Evolutionary conservation across 2,797 vertebrate species (phyloP), one percentile per base, ranked within the genome.

Genomic region (Falco rusticolus): DNA sequence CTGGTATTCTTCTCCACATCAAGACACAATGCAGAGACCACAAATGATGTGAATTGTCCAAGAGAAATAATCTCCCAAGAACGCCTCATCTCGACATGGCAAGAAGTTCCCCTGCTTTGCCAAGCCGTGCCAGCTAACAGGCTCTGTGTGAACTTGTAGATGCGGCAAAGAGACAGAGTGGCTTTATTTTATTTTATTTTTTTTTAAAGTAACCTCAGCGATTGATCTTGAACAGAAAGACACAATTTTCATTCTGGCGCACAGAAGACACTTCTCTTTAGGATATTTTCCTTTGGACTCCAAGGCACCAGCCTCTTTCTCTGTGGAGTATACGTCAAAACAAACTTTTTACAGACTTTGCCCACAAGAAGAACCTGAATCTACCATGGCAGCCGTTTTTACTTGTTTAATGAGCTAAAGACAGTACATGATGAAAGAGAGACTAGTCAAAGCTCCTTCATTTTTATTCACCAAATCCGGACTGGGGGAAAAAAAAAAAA

Each of bases 21-120:
- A 99, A 97, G 99, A 99, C 97, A 99, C 99, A 92, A 99, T 99
- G 99, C 99, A 99, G 98, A 99, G 99, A 99, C 99, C 99, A 97
- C 99, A 98, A 97, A 98, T 98, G 98, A 98, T 98, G 97, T 98
- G 98, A 98, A 97, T 91, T 92, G 95, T 93, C 96, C 92, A 93
- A 97, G 94, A 96, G 93, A 88, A 96, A 94, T 92, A 92, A 80
- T 76, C 95, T 94, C 89, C 86, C 80, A 81, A 97, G 95, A 95
- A 97, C 94, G 96, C 91, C 96, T 93, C 75, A 72, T 96, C 97
- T 97, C 95, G 89, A 96, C 95, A 93, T 96, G 97, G 96, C 98
- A 92, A 97, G 77, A 97, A 97, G 96, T 92, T 91, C 87, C 91
- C 80, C 88, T 66, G 94, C 96, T 94, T 96, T 97, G 97, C 97